These are phyloP conservation scores for Abscondita cerata DNA, from an alignment of 2,888 invertebrate species.

Conservation along the genomic window DNA sequence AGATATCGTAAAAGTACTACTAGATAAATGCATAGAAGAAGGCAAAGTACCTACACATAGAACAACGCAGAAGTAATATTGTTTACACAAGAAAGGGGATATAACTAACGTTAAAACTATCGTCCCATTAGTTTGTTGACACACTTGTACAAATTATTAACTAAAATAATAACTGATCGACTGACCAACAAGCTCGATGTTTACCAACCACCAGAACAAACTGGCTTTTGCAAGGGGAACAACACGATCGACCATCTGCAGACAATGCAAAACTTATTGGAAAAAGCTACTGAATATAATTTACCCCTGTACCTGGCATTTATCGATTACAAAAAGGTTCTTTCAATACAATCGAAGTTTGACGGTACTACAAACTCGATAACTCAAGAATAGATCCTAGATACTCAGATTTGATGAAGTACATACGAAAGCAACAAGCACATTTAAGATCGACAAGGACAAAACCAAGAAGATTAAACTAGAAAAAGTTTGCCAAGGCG, in stretches of 20 bases:
- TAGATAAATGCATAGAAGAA: too few relatives aligned
- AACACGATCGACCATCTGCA: neutral
- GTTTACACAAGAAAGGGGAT: neutral
- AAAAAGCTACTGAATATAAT: too few relatives aligned
- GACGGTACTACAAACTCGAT: neutral
- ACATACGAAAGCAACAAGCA: too few relatives aligned
- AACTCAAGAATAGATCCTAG: neutral
- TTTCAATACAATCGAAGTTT: neutral
- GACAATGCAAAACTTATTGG: too few relatives aligned
- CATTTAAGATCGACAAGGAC: too few relatives aligned
- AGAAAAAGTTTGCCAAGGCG: neutral
- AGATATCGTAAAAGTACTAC: neutral
- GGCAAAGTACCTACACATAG: too few relatives aligned
- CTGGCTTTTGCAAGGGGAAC: neutral
- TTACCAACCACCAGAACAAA: neutral
- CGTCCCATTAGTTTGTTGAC: neutral
- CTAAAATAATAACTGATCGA: too few relatives aligned
- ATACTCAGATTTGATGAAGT: neutral
- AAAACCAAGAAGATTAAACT: too few relatives aligned
- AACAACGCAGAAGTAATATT: too few relatives aligned
- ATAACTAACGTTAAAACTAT: neutral
- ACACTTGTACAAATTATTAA: conserved; percentile 3
- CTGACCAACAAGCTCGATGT: neutral
- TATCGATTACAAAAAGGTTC: neutral
- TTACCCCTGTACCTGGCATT: neutral